Base-by-base conservation (phyloP, 2,888 invertebrate genomes). In the Adelphocoris suturalis region DNA sequence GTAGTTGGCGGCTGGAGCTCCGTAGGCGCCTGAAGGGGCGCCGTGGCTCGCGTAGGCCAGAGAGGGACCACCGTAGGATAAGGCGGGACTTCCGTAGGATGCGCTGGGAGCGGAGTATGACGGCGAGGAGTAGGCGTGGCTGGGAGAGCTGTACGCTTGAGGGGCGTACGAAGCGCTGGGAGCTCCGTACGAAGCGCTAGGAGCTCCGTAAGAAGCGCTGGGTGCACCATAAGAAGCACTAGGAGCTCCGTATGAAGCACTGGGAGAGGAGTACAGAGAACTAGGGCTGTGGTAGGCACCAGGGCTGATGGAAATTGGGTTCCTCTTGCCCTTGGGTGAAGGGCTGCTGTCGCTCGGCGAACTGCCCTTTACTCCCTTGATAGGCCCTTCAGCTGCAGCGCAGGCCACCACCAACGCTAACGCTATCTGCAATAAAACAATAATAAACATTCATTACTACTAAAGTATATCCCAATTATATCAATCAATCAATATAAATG, bases 281-380 rank as follows among this genome's bases (percentile, higher is more conserved):
- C 16, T 12, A 68, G 28, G 68, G 11, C 27, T 47, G 19, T n/a
- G 9, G 86, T 86, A 86, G 0, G 75, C 0, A n/a, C n/a, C n/a
- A n/a, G 86, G 86, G 46, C 68, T 86, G 11, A 86, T n/a, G n/a
- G 86, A 86, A 19, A 87, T 76, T 14, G 87, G 87, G 28, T n/a
- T 52, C n/a, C 87, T 37, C 37, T 87, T 87, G 0, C 87, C 87
- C 23, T 87, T 87, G 76, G 52, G 68, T 0, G 87, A 75, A 3
- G 76, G 47, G 9, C 27, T 27, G 48, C 7, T 27, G 2, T 14
- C 48, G 9, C 37, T 12, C 4, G 75, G 4, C 19, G 48, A 19
- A 76, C 16, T 47, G 28, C 46, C 13, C 11, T 23, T 76, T 12
- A 4, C 19, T 23, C 52, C 27, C 28, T 87, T 87, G 28, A 48